Base-by-base conservation (phyloP, 2,113 vertebrate species). In the Syngnathus floridae region DNA sequence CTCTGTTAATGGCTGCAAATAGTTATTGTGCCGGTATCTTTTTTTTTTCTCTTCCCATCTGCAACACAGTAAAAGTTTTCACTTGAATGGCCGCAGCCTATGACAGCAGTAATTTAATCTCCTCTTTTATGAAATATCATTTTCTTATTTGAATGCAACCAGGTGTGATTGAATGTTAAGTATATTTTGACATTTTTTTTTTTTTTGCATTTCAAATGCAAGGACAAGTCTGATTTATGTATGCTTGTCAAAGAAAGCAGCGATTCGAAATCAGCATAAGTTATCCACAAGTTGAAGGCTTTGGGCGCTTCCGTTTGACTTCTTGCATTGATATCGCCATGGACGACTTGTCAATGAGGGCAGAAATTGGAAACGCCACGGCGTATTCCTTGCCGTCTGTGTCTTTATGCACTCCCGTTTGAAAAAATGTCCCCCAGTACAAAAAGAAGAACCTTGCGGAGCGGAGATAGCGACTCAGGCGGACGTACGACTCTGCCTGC, bases 381-480 rank as follows among this genome's bases (percentile, higher is more conserved):
- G 0, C 22, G 17, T 41, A 72, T 76, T 70, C 59, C 46, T 48
- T 51, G 19, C 64, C 43, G 57, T 76, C 45, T 64, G 52, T 52
- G 56, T 59, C 43, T 56, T 43, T 21, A 41, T 62, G 62, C 74
- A 63, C 72, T 76, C 59, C 56, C 70, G 70, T 62, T 46, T 64
- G 59, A 71, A 65, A 31, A 75, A 70, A 56, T 58, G 54, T 83
- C 60, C 69, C 73, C 62, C 21, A 51, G 60, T 79, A 49, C 71
- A 78, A 77, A 68, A 81, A 84, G 69, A 72, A 77, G 73, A 71
- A 72, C 66, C 84, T 71, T 82, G 82, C 62, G 1, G 70, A 74
- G 76, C 40, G 76, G 61, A 77, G 83, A 87, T 84, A 86, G 83
- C 9, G 72, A 75, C 51, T 56, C 70, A 79, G 80, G 72, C 74